phyloP scores from a whole-genome alignment of 2,113 vertebrate species.

The Colossoma macropomum region DNA sequence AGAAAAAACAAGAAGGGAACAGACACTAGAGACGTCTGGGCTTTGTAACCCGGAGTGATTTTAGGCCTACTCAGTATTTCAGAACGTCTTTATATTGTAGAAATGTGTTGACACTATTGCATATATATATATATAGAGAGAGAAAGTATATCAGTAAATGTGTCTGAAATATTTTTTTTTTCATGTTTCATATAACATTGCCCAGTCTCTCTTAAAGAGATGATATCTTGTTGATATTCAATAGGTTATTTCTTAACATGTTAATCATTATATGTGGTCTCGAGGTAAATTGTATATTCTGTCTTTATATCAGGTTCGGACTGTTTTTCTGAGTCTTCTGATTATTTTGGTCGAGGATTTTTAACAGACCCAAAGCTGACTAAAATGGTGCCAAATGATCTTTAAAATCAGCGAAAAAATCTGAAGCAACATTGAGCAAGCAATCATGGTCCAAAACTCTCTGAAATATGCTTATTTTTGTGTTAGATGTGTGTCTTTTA shows the following conservation, averaged over 20 bases:
- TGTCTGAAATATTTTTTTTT: slow-evolving; percentile 55
- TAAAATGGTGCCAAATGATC: slow-evolving; percentile 61
- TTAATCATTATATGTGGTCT: slow-evolving; percentile 67
- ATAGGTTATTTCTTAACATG: slow-evolving; percentile 77
- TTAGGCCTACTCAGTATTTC: slow-evolving; percentile 56
- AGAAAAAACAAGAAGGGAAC: slow-evolving; percentile 30
- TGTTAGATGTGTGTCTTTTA: slow-evolving; percentile 31
- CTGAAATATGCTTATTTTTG: slow-evolving; percentile 30
- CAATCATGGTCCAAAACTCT: slow-evolving; percentile 37
- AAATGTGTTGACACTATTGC: slow-evolving; percentile 60
- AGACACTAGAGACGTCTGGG: slow-evolving; percentile 50
- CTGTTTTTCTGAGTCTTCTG: slow-evolving; percentile 46
- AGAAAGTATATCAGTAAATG: slow-evolving; percentile 55
- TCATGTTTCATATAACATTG: slow-evolving; percentile 62
- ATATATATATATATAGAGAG: slow-evolving; percentile 19
- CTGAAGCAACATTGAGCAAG: slow-evolving; percentile 44
- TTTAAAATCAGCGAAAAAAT: slow-evolving; percentile 45
- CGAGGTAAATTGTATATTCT: slow-evolving; percentile 61
- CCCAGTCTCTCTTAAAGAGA: slow-evolving; percentile 74
- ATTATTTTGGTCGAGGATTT: slow-evolving; percentile 48
- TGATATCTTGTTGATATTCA: slow-evolving; percentile 80
- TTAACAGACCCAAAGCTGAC: slow-evolving; percentile 53
- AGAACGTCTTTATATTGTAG: slow-evolving; percentile 51
- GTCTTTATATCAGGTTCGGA: slow-evolving; percentile 52
- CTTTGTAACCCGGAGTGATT: slow-evolving; percentile 26